Evolutionary conservation across 2,797 vertebrate genomes (phyloP).

Genomic region (Darevskia nairensis): DNA sequence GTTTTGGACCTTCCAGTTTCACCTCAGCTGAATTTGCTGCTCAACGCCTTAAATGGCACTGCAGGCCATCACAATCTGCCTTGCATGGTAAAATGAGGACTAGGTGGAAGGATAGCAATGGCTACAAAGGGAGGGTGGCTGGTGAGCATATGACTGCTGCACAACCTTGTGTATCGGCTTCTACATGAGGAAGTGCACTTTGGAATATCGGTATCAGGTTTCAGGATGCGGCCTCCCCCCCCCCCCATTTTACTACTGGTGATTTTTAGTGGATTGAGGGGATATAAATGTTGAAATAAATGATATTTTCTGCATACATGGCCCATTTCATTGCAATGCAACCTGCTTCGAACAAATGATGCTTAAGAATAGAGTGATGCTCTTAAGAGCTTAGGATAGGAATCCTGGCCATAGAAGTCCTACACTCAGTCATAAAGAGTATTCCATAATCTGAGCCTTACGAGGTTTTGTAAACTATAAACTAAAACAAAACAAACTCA

Average conservation of each 20-base stretch:
- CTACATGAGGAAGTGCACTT: background rate
- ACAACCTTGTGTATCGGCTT: background rate
- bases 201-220: background rate
- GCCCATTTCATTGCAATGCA: background rate
- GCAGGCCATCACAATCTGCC: background rate
- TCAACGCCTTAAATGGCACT: background rate
- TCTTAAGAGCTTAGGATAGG: background rate
- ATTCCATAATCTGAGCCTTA: background rate
- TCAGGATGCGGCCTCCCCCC: background rate
- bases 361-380: background rate
- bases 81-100: background rate
- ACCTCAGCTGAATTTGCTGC: background rate
- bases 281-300: too few relatives aligned
- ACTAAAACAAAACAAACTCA: too few relatives aligned
- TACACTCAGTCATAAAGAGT: too few relatives aligned
- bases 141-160: background rate
- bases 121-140: fast-evolving
- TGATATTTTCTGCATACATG: too few relatives aligned
- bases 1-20: background rate
- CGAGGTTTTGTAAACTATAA: too few relatives aligned
- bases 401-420: background rate
- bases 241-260: too few relatives aligned
- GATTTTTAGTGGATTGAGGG: too few relatives aligned
- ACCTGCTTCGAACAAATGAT: background rate
- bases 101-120: background rate